Percentiles rank a stretch among this genome's conserved stretches.
These are phyloP conservation scores for Daphoenositta chrysoptera DNA, from an alignment of 2,113 vertebrate species.

Conservation along the genomic window DNA sequence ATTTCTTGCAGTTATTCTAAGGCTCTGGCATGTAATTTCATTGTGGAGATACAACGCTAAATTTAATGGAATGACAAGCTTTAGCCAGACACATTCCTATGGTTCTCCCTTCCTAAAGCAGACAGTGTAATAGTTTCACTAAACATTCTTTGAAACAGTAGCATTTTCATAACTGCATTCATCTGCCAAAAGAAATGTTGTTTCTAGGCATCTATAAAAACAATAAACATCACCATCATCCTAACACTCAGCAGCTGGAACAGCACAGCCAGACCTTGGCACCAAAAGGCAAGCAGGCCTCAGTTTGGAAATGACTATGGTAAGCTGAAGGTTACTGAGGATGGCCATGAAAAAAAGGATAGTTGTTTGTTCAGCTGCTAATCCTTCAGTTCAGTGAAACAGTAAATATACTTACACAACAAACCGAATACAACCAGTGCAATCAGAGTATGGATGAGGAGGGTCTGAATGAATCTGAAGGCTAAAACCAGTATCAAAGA, in stretches of 20 bases:
- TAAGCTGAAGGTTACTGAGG: neutral
- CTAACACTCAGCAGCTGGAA: neutral
- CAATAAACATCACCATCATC: neutral
- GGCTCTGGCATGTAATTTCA: neutral
- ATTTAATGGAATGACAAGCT: neutral
- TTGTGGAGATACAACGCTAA: neutral
- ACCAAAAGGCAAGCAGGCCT: neutral
- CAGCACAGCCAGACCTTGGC: neutral
- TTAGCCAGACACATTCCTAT: neutral
- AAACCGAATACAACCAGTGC: constrained; percentile 72
- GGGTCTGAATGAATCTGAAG: constrained; percentile 68
- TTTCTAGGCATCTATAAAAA: neutral
- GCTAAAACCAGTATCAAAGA: constrained; percentile 65
- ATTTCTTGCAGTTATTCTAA: neutral
- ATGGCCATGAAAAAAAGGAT: neutral
- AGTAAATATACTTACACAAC: constrained; percentile 72
- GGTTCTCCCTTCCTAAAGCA: neutral
- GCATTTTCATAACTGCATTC: neutral
- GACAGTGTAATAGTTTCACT: neutral
- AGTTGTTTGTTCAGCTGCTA: neutral
- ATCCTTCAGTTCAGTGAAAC: neutral
- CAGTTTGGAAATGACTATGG: neutral
- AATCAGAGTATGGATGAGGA: constrained; percentile 74
- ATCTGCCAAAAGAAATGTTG: neutral
- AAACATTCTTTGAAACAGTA: neutral